Conservation (phyloP, 2,888 invertebrate species). For the Tholera decimalis region DNA sequence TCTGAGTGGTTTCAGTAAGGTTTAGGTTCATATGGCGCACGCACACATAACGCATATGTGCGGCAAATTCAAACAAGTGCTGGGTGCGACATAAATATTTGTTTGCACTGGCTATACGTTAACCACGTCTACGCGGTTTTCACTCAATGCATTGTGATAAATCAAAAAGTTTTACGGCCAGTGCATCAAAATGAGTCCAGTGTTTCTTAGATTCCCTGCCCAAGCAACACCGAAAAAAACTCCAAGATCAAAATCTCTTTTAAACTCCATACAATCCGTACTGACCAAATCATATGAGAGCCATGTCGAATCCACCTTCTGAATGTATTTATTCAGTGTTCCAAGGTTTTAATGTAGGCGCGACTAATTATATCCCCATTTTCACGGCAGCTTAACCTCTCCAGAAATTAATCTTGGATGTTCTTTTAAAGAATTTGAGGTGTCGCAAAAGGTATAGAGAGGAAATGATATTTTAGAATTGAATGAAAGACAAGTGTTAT, state of each 20-base stretch:
- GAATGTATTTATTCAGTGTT: not conserved
- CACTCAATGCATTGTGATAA: rapidly evolving
- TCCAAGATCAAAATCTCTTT: too few relatives aligned
- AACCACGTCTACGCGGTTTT: not conserved
- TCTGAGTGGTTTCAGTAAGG: too few relatives aligned
- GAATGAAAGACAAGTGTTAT: slow-evolving; percentile 31
- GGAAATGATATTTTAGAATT: slow-evolving; percentile 45
- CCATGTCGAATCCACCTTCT: not conserved
- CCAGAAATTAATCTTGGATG: slow-evolving; percentile 54
- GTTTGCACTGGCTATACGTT: not conserved
- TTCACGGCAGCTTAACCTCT: slow-evolving; percentile 58
- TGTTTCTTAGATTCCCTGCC: too few relatives aligned
- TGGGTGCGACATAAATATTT: not conserved
- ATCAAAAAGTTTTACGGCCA: too few relatives aligned
- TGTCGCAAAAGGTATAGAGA: slow-evolving; percentile 36
- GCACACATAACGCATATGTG: not conserved
- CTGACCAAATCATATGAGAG: too few relatives aligned
- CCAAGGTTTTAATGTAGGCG: slow-evolving; percentile 65
- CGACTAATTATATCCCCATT: slow-evolving; percentile 56
- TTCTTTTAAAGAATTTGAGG: slow-evolving; percentile 46
- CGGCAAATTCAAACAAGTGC: not conserved
- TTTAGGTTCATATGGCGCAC: too few relatives aligned
- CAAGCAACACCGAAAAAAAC: too few relatives aligned
- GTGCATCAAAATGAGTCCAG: too few relatives aligned
- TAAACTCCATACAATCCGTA: too few relatives aligned